A percentile compares a stretch with the other conserved stretches of the same genome.
Evolutionary conservation across 2,888 invertebrate genomes (phyloP).

Genomic region (Suillia variegata): DNA sequence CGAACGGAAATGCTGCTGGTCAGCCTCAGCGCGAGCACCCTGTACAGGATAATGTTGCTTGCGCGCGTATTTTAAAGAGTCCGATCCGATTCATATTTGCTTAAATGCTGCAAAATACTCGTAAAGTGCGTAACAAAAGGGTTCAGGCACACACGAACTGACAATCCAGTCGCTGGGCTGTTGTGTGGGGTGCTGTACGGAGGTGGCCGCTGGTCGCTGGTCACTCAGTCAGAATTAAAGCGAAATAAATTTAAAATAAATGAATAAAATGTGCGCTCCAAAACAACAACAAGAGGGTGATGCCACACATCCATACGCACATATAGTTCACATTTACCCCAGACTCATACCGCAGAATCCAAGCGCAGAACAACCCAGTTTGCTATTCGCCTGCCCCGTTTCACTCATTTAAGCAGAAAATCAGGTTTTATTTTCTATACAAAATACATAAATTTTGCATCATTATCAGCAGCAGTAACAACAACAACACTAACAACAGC

Average conservation of each 20-base stretch:
- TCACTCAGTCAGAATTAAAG: slow-evolving; percentile 39
- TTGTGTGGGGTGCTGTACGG: neutral
- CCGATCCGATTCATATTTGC: slow-evolving; percentile 30
- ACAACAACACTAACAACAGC: slow-evolving; percentile 9
- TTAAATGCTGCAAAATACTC: slow-evolving; percentile 20
- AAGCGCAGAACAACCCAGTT: neutral
- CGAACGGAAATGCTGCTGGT: slow-evolving; percentile 16
- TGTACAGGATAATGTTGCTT: neutral
- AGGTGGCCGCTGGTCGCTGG: slow-evolving; percentile 1
- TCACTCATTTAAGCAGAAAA: slow-evolving; percentile 40
- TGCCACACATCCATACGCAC: slow-evolving; percentile 38
- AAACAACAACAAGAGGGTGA: slow-evolving; percentile 29
- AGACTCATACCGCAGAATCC: neutral
- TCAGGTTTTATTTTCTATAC: slow-evolving; percentile 56
- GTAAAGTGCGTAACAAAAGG: slow-evolving; percentile 12
- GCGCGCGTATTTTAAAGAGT: too few species aligned
- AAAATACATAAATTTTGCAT: slow-evolving; percentile 58
- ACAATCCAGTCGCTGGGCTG: neutral
- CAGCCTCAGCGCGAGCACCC: neutral
- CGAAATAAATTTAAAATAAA: slow-evolving; percentile 41
- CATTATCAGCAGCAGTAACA: slow-evolving; percentile 39
- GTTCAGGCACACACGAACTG: slow-evolving; percentile 6
- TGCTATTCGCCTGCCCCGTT: slow-evolving; percentile 13
- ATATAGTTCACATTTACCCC: neutral
- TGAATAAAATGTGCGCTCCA: slow-evolving; percentile 32